Base-by-base conservation (phyloP, 2,888 invertebrate genomes). In the Ophraella communa region DNA sequence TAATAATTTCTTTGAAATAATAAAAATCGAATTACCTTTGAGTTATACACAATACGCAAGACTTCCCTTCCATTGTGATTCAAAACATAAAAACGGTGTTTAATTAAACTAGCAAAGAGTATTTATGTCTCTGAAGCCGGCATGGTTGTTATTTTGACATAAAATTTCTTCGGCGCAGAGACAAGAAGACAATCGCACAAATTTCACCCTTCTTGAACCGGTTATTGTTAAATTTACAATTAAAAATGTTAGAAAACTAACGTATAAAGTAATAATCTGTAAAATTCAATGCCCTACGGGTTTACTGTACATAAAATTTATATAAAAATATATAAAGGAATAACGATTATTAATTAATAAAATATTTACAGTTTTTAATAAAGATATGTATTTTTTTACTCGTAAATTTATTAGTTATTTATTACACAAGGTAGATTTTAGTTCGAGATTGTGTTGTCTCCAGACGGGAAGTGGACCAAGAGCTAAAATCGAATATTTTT, bases 51-150 rank as follows among this genome's bases (percentile, higher is more conserved):
- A 20, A 45, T 18, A 45, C 45, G 8, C 18, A 45, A 20, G 18
- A 45, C 20, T 45, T 45, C 21, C 45, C 45, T 56, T 44, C 56
- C 23, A 56, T 56, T 56, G 56, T 56, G 56, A 56, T 56, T 56
- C 56, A 56, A 56, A 45, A 56, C 56, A 56, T 56, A 56, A 56
- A 39, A 56, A 56, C 45, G 45, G 45, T 56, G 45, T 45, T 56
- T 17, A 56, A 56, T 56, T 56, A 56, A 56, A 30, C 56, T 56
- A 56, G 21, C 44, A 45, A 56, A 44, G 56, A 56, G 17, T 17
- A 42, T 42, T 21, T 56, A 45, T 56, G 56, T 14, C 33, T 24
- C 24, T 18, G 56, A 27, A 27, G 56, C 8, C 11, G 24, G 4
- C 56, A 56, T 24, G 56, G 30, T 20, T 56, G 20, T 56, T 56